phyloP scores from a whole-genome alignment of 2,888 invertebrate species.

The Polietes domitor region DNA sequence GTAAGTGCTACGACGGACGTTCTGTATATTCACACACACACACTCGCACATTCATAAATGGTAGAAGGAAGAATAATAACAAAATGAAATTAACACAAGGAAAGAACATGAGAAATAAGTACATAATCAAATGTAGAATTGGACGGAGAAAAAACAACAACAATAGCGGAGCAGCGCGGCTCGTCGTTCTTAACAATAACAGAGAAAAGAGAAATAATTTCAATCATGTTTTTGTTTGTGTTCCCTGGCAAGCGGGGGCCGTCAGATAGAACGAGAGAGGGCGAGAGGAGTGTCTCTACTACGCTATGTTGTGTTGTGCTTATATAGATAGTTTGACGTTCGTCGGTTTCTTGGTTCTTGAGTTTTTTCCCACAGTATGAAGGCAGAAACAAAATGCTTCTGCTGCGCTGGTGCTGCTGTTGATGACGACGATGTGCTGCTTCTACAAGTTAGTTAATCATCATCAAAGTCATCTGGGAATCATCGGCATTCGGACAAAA shows the following conservation, averaged over 20 bases:
- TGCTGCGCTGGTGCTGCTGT: not conserved
- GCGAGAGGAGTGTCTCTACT: not conserved
- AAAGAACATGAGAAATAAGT: not conserved
- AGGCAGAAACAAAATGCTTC: not conserved
- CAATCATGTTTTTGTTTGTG: conserved; percentile 53
- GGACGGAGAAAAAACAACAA: conserved; percentile 23
- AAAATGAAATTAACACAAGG: conserved; percentile 21
- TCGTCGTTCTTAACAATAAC: conserved; percentile 9
- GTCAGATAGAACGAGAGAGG: no score
- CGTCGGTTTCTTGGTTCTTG: conserved; percentile 10
- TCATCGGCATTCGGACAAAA: conserved; percentile 39
- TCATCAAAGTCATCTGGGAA: conserved; percentile 32
- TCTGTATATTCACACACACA: not conserved
- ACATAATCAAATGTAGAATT: conserved; percentile 6
- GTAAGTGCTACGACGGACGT: not conserved
- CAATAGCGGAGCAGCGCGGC: conserved; percentile 19
- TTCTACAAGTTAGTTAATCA: conserved; percentile 30
- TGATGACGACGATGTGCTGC: not conserved
- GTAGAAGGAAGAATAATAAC: conserved; percentile 39
- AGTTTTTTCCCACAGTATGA: conserved; percentile 60
- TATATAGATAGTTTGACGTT: not conserved
- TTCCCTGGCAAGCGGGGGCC: not conserved
- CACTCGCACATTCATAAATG: not conserved
- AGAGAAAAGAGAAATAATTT: conserved; percentile 38
- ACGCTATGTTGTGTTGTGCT: conserved; percentile 28